Evolutionary conservation across 2,888 invertebrate species (phyloP), one percentile per base, ranked within the genome.

Genomic region (Erebia aethiops): DNA sequence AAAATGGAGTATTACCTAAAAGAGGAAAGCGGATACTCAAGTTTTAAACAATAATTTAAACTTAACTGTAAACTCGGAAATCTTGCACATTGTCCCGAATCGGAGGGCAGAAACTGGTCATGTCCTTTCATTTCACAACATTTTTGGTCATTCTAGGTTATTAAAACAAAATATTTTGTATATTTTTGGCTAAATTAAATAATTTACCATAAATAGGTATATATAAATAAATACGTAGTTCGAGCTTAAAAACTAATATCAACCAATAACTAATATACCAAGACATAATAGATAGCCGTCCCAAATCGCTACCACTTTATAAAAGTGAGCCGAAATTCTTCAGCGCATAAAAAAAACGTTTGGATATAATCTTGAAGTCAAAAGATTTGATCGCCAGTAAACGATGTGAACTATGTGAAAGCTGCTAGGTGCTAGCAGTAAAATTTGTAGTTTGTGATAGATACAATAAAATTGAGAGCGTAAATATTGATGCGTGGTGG

Each of bases 351-450:
- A 73, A n/a, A 69, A 41, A 70, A 54, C 80, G 64, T 82, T 81
- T 84, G 81, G 87, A 82, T 84, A 81, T 84, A 82, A 84, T 83
- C 85, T 82, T 84, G 79, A 82, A 81, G 82, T 81, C 81, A 79
- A 81, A 81, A 80, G 82, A 86, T 85, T 83, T 82, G 83, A 84
- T 88, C 83, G 86, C 86, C 78, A 82, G 79, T 78, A 77, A 79
- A 79, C 79, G 81, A 81, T 82, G 76, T 77, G 82, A 84, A 85
- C 78, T 80, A 81, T 88, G 88, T 89, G 90, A 88, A 81, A 86
- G 79, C 87, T 92, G 92, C 92, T 89, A 92, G 92, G 77, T 86
- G 87, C 92, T 92, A 87, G 92, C 92, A 91, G 88, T 89, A 91
- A 87, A 92, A 92, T 18, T 88, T 85, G 89, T 86, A 84, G 86